Evolutionary conservation across 2,797 vertebrate species (phyloP).

Genomic region (Enteromius viviparus): DNA sequence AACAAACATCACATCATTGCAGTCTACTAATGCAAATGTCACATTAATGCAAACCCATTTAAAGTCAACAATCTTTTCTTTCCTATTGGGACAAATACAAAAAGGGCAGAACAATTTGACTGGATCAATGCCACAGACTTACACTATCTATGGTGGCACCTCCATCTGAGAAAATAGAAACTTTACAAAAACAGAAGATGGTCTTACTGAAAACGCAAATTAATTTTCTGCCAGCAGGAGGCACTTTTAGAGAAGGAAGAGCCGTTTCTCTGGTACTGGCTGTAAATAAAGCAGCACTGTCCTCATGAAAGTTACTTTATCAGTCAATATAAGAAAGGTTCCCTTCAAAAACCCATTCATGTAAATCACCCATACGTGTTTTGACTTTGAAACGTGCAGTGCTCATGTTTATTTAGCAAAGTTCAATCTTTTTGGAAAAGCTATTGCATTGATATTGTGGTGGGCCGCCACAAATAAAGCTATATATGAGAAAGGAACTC

Average conservation of each 20-base stretch:
- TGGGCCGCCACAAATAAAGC: not conserved
- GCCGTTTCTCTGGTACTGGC: not conserved
- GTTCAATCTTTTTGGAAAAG: not conserved
- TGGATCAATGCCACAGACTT: not conserved
- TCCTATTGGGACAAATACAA: not conserved
- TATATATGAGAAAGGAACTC: not conserved
- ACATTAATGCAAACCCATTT: not conserved
- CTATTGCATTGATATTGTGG: not conserved
- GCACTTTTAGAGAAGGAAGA: not conserved
- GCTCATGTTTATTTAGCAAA: not conserved
- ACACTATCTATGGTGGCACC: not conserved
- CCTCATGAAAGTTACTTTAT: too few species aligned
- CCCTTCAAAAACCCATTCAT: not conserved
- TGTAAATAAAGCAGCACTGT: not conserved
- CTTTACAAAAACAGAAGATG: not conserved
- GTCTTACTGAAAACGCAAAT: not conserved
- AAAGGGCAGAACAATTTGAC: not conserved
- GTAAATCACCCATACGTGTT: not conserved
- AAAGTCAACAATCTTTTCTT: not conserved
- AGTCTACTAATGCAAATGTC: not conserved
- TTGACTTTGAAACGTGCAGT: not conserved
- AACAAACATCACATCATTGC: not conserved
- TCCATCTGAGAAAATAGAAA: not conserved
- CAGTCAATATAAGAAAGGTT: not conserved
- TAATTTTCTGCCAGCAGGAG: not conserved